Percentiles rank a stretch among this genome's conserved stretches.
Conservation (phyloP, 1,140 invertebrate genomes). For the Drosophila parvula region DNA sequence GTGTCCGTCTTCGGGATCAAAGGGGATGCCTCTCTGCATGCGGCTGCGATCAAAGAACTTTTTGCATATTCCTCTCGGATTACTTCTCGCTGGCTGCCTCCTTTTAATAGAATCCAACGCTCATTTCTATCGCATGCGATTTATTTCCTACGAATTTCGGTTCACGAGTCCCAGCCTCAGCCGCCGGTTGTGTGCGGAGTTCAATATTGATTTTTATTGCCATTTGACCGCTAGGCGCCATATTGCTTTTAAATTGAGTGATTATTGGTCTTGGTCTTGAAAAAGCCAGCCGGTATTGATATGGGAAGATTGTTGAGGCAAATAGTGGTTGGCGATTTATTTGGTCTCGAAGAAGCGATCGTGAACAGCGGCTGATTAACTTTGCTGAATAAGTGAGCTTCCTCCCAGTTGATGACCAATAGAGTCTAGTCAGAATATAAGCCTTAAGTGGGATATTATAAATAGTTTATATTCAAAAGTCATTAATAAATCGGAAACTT, state of each 20-base stretch:
- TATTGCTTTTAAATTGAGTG: slow-evolving; percentile 77
- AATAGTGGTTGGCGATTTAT: slow-evolving; percentile 29
- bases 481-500: background rate
- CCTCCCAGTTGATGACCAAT: background rate
- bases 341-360: slow-evolving; percentile 3
- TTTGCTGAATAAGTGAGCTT: slow-evolving; percentile 10
- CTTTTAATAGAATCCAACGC: slow-evolving; percentile 83
- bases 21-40: slow-evolving; percentile 58
- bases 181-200: slow-evolving; percentile 26
- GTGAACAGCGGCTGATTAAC: slow-evolving; percentile 24
- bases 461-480: background rate
- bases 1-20: slow-evolving; percentile 67
- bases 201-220: slow-evolving; percentile 81
- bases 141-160: slow-evolving; percentile 77
- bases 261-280: slow-evolving; percentile 42
- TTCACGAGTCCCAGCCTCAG: slow-evolving; percentile 53
- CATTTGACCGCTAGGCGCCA: slow-evolving; percentile 83
- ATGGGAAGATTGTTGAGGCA: slow-evolving; percentile 49
- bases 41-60: slow-evolving; percentile 49
- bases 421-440: background rate
- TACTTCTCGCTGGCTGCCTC: slow-evolving; percentile 24
- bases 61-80: slow-evolving; percentile 66
- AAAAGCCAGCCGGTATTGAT: slow-evolving; percentile 51
- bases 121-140: slow-evolving; percentile 83
- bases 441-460: background rate